Base-by-base conservation (phyloP, 1,140 invertebrate species). In the Oreohelix idahoensis region DNA sequence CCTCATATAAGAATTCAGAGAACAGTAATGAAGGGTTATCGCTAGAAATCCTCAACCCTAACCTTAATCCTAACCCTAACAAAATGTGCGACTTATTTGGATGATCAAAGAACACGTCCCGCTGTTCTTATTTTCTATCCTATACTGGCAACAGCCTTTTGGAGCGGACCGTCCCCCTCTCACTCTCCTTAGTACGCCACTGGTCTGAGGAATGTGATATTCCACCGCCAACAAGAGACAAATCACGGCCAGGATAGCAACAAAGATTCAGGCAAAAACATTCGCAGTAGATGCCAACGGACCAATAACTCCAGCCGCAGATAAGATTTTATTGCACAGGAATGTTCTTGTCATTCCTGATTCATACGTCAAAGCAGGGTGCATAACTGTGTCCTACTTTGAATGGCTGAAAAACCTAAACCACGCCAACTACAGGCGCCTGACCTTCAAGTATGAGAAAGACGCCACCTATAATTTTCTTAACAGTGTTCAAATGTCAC, bases 391-490 rank as follows among this genome's bases (percentile, higher is more conserved):
- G 15, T 99, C 98, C 38, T 99, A 99, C 95, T 99, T 99, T 93
- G 98, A 99, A 92, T 99, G 98, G 98, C 94, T 99, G 84, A 99
- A 99, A 94, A 99, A 99, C 94, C 94, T 99, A 69, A 99, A 99
- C 93, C 98, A 99, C 92, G 98, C 99, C 5, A 98, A 97, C 17
- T 99, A 99, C 92, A 98, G 98, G 85, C 95, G 98, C 89, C 94
- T 99, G 77, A 98, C 98, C 13, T 99, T 99, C 94, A 99, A 99
- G 93, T 99, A 99, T 92, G 98, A 99, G 92, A 95, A 96, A 84
- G 98, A 99, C 92, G 98, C 98, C 82, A 99, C 99, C 93, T 96
- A 98, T 92, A 97, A 99, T 93, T 94, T 99, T 38, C 94, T 99
- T 79, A 96, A 97, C 98, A 99, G 97, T 91, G 98, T 99, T 35